A percentile compares a stretch with the other conserved stretches of the same genome.
Conservation (phyloP, 2,797 vertebrate species). For the Megalops cyprinoides region DNA sequence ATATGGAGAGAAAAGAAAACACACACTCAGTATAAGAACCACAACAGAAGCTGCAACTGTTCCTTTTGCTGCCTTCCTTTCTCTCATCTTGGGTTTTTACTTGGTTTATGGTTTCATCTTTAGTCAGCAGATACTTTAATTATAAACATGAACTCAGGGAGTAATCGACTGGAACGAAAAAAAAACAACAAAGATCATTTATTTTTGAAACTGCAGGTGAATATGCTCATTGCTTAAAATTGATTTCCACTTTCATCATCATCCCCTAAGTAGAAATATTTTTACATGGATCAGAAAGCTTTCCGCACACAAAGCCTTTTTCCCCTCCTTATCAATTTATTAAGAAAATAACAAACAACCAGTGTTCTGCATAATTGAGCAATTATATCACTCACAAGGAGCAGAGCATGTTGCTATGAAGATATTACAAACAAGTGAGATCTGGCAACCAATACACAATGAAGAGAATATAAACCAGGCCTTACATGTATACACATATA, state of each 20-base stretch:
- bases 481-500: slow-evolving; percentile 9
- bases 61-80: not conserved
- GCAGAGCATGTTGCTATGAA: not conserved
- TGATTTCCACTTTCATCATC: slow-evolving; percentile 62
- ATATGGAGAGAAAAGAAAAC: slow-evolving; percentile 63
- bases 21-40: not conserved
- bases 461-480: not conserved
- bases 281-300: slow-evolving; percentile 31
- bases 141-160: too few species aligned
- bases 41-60: not conserved
- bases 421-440: not conserved
- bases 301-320: slow-evolving; percentile 5
- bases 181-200: slow-evolving; percentile 48
- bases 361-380: not conserved
- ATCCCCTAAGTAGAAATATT: slow-evolving; percentile 48
- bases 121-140: slow-evolving; percentile 39
- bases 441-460: not conserved
- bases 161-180: slow-evolving; percentile 39
- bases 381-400: not conserved
- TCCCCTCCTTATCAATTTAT: slow-evolving; percentile 7
- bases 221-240: slow-evolving; percentile 70
- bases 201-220: slow-evolving; percentile 49
- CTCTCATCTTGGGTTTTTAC: too few species aligned
- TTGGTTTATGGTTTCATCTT: not conserved
- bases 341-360: not conserved